Percentiles rank a stretch among this genome's conserved stretches.
Conservation (phyloP, 2,888 invertebrate genomes). For the Chaetogeoica ovagalla region DNA sequence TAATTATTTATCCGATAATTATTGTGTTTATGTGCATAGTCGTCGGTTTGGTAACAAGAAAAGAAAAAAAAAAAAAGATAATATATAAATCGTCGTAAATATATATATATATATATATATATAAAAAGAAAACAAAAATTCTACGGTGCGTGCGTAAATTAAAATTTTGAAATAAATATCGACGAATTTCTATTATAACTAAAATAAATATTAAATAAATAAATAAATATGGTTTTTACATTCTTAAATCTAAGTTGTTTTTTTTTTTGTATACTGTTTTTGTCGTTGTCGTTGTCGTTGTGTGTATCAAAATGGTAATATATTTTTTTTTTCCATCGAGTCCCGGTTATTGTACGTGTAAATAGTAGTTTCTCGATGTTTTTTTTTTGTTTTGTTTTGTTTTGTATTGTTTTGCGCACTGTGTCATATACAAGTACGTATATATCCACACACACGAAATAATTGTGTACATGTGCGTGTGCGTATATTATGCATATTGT, state of each 20-base stretch:
- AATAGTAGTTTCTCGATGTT: constrained; percentile 37
- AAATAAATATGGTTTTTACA: constrained; percentile 48
- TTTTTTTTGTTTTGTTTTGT: too few species aligned
- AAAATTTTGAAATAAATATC: constrained; percentile 26
- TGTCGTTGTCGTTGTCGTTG: neutral
- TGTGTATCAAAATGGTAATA: neutral
- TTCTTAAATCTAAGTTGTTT: constrained; percentile 44
- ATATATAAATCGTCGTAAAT: constrained; percentile 29
- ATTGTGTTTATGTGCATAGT: neutral
- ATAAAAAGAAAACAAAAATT: constrained; percentile 15
- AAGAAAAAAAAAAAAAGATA: too few species aligned
- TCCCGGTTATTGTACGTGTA: constrained; percentile 38
- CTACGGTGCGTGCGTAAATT: constrained; percentile 5
- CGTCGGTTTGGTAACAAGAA: constrained; percentile 36
- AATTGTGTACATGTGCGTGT: neutral
- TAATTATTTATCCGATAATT: neutral
- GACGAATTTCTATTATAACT: constrained; percentile 27
- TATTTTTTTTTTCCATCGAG: constrained; percentile 48
- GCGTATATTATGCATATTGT: constrained; percentile 7
- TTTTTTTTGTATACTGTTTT: neutral
- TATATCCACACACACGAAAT: neutral
- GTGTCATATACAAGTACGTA: constrained; percentile 42
- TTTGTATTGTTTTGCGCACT: too few species aligned
- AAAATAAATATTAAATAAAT: constrained; percentile 51
- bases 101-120: neutral